Conservation (phyloP, 2,797 vertebrate species). For the Coilia nasus region DNA sequence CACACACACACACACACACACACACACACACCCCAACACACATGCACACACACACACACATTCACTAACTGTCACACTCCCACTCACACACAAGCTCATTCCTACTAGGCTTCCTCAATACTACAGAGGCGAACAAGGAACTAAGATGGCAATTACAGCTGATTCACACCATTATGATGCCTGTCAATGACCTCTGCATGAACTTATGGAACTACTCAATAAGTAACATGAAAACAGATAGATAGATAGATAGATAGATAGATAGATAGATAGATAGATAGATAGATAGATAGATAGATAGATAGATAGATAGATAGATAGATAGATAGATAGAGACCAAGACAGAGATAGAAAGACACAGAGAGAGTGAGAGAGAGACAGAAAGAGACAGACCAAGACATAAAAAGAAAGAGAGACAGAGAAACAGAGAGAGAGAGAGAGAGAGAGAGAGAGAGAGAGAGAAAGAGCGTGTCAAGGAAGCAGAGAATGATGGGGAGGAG, state of each 20-base stretch:
- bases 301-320: not conserved
- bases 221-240: no score
- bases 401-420: slow-evolving; percentile 52
- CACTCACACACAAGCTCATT: not conserved
- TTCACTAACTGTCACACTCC: not conserved
- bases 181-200: no score
- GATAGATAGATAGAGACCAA: no score
- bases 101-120: no score
- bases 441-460: not conserved
- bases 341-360: no score
- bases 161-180: no score
- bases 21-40: not conserved
- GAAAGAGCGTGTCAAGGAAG: slow-evolving; percentile 20
- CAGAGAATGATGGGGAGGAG: slow-evolving; percentile 17
- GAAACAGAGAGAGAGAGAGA: slow-evolving; percentile 43
- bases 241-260: slow-evolving; percentile 3
- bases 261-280: slow-evolving; percentile 6
- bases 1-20: not conserved
- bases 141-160: no score
- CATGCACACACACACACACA: not conserved
- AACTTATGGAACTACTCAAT: no score
- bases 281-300: slow-evolving; percentile 6
- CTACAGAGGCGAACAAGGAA: no score
- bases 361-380: not conserved
- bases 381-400: no score